A percentile compares a stretch with the other conserved stretches of the same genome.
Conservation (phyloP, 2,113 vertebrate genomes). For the Chlamydotis undulata region DNA sequence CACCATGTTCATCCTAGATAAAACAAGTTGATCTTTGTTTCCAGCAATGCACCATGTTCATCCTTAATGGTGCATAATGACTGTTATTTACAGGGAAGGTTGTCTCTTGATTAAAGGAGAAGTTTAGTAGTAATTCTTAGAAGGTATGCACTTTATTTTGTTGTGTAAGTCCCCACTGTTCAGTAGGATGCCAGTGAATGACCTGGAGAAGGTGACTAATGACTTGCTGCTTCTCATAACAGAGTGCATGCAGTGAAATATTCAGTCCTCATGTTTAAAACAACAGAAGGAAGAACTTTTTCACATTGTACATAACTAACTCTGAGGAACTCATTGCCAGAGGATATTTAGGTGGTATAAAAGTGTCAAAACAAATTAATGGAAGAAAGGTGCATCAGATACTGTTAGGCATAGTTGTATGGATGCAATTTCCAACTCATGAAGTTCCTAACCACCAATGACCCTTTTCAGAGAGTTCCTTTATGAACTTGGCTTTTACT, state of each 20-base stretch:
- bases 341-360: background rate
- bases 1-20: conserved; percentile 11
- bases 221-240: background rate
- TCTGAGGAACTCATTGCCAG: background rate
- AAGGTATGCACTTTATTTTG: conserved; percentile 30
- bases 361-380: conserved; percentile 6
- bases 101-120: conserved; percentile 53
- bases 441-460: background rate
- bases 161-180: conserved; percentile 4
- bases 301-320: background rate
- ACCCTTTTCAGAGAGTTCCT: background rate
- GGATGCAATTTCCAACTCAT: background rate
- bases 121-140: conserved; percentile 41
- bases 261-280: background rate
- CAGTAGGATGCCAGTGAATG: background rate
- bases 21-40: conserved; percentile 17
- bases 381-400: background rate
- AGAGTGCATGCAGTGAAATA: background rate
- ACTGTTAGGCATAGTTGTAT: background rate
- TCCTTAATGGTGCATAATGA: conserved; percentile 47
- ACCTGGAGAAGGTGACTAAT: conserved; percentile 31
- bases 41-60: background rate
- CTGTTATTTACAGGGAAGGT: conserved; percentile 7
- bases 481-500: background rate
- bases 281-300: conserved; percentile 5